phyloP scores from a whole-genome alignment of 2,797 vertebrate species.

The Myotis vivesi region DNA sequence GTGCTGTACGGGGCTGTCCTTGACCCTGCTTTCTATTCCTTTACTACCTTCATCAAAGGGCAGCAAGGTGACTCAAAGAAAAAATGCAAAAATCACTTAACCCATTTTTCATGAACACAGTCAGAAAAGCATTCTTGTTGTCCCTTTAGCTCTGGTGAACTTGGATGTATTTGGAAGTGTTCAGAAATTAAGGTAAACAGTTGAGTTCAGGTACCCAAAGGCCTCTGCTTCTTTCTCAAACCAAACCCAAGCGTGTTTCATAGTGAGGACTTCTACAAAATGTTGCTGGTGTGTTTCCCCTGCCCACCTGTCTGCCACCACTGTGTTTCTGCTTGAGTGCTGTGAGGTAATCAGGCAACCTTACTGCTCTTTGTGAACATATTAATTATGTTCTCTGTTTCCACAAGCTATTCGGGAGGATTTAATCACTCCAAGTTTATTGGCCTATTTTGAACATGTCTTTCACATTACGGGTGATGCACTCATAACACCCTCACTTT shows the following conservation, averaged over 20 bases:
- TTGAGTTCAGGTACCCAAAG: background rate
- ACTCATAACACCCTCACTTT: background rate
- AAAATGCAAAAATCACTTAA: background rate
- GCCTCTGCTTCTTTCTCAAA: background rate
- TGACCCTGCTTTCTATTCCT: background rate
- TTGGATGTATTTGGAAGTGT: background rate
- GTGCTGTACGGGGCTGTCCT: background rate
- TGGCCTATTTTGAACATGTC: background rate
- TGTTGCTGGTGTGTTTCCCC: background rate
- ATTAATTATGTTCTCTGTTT: constrained; percentile 38
- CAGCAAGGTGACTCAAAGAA: background rate
- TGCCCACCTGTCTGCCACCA: background rate
- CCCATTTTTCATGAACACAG: background rate
- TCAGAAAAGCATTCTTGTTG: background rate
- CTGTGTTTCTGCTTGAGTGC: background rate
- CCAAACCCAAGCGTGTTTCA: background rate
- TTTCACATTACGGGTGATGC: background rate
- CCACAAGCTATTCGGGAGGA: background rate
- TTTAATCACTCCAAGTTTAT: background rate
- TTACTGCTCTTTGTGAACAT: background rate
- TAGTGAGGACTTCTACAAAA: background rate
- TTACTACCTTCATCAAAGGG: background rate
- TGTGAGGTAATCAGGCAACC: background rate
- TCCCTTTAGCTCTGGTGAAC: background rate
- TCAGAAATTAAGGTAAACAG: background rate